Evolutionary conservation across 92 coral and sea anemone genomes (phyloP).

Genomic region (Parazoanthus atlanticus): DNA sequence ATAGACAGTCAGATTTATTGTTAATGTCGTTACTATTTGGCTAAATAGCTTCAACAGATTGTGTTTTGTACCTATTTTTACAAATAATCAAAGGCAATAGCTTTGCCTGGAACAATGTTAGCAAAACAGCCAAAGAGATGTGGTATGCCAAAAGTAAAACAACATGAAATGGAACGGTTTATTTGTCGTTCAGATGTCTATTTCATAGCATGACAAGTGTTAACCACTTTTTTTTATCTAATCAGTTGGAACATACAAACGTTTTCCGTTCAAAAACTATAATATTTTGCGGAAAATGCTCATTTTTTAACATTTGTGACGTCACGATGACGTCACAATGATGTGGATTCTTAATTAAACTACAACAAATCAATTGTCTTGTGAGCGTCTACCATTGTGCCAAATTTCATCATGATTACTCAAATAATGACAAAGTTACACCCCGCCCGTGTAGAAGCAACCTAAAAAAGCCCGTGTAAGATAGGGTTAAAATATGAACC

Average conservation of each 20-base stretch:
- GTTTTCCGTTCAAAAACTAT: no score
- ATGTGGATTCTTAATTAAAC: no score
- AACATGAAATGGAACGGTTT: background rate
- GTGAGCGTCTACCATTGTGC: no score
- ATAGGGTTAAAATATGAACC: no score
- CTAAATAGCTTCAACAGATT: slow-evolving; percentile 9
- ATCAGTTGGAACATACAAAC: slow-evolving; percentile 6
- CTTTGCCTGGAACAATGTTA: slow-evolving; percentile 18
- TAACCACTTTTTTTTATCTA: slow-evolving; percentile 1
- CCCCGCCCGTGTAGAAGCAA: no score
- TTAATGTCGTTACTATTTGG: background rate
- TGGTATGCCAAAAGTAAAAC: slow-evolving; percentile 15
- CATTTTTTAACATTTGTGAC: no score
- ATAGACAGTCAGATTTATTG: slow-evolving; percentile 3
- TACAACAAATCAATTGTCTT: no score
- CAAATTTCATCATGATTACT: no score
- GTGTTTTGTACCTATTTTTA: slow-evolving; percentile 8
- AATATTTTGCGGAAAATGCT: no score
- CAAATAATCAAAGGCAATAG: background rate
- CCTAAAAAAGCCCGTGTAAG: no score
- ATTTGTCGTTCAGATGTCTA: background rate
- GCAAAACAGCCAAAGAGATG: slow-evolving; percentile 18
- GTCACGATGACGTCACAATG: no score
- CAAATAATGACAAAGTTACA: no score
- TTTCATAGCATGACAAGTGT: background rate